Base-by-base conservation (phyloP, 1,140 invertebrate genomes). In the Neuroterus valhalla region DNA sequence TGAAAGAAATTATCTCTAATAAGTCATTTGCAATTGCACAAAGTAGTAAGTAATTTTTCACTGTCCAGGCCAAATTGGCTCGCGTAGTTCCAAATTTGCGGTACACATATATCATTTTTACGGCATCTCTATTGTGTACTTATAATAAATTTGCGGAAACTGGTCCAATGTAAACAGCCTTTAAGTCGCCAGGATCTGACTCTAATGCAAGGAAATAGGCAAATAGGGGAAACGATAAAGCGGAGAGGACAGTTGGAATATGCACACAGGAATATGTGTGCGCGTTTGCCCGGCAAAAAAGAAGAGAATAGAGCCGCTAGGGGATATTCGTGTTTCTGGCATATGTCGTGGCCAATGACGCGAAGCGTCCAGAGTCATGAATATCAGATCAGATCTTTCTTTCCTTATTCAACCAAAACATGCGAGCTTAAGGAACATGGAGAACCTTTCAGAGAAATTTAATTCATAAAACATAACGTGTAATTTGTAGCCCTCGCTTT, bases 71-170 rank as follows among this genome's bases (percentile, higher is more conserved):
- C 26, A 62, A 31, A 62, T 26, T 62, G 26, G 23, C 26, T 38
- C n/a, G 55, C 4, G 55, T 31, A 45, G 66, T 68, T 45, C 44
- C 43, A 43, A 45, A 69, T 76, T 43, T 72, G 50, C 52, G 38
- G 21, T 31, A 72, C 52, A 78, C 45, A 78, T 78, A 72, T 74
- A 70, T 78, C 77, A 78, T 78, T 72, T 78, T 78, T 73, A 78
- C 77, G 77, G 72, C 67, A 75, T 50, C 72, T 76, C 76, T 76
- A 78, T 78, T 78, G 77, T 70, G 55, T 45, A 55, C 69, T 31
- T 66, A 38, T 62, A 62, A 38, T 62, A 23, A 62, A 31, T 62
- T 62, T 23, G 23, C 26, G 26, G 55, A 62, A 38, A 62, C 55
- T 62, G 55, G 55, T 62, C 26, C 55, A 62, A 62, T 62, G 26